Percentiles rank a stretch among this genome's conserved stretches.
Conservation (phyloP, 1,140 invertebrate species). For the Chironomus striatipennis region DNA sequence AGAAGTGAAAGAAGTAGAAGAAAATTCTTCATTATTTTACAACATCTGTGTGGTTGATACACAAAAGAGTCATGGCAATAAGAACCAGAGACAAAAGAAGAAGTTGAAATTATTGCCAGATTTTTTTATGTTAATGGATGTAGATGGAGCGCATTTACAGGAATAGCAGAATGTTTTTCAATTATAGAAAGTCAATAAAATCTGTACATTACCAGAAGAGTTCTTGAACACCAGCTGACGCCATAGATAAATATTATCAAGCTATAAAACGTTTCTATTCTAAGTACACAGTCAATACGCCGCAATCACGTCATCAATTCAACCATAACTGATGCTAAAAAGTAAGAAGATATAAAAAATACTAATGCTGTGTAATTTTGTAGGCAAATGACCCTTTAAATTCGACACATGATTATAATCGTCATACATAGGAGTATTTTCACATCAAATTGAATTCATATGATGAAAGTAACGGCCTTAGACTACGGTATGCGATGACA, state of each 20-base stretch:
- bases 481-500: no score
- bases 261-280: no score
- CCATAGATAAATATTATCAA: no score
- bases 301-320: not conserved
- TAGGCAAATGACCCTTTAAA: conserved; percentile 7
- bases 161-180: no score
- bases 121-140: no score
- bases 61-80: no score
- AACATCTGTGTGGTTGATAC: not conserved
- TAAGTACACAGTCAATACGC: not conserved
- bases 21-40: not conserved
- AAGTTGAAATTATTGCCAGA: no score
- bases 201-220: no score
- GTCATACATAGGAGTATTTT: not conserved
- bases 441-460: not conserved
- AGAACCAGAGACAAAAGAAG: no score
- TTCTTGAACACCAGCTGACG: no score
- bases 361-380: not conserved
- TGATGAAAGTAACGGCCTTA: not conserved
- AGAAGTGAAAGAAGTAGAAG: not conserved
- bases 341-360: not conserved
- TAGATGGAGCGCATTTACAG: no score
- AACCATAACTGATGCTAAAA: not conserved
- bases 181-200: no score
- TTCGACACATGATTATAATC: not conserved